These are phyloP conservation scores for Drosophila paulistorum DNA, from an alignment of 1,140 invertebrate species.

Conservation along the genomic window DNA sequence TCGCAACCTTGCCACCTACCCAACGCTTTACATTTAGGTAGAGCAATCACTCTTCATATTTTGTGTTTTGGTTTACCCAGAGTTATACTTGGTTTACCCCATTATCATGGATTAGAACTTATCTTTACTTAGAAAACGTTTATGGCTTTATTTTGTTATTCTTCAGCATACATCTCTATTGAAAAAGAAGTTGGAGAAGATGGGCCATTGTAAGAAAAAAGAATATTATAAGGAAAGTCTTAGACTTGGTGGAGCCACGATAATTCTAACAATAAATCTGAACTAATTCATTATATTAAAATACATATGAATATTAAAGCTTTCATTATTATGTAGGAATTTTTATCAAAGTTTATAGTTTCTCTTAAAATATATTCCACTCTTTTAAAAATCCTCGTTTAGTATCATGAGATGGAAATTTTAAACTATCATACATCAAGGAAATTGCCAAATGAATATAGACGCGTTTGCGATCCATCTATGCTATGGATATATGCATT, in stretches of 20 bases:
- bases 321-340: no score
- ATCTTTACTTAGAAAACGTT: not conserved
- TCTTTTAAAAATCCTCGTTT: no score
- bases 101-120: constrained; percentile 3
- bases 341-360: no score
- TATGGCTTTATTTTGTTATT: not conserved
- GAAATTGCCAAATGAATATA: not conserved
- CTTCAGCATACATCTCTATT: not conserved
- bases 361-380: no score
- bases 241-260: no score
- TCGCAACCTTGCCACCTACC: constrained; percentile 11
- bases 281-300: no score
- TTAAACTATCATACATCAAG: not conserved
- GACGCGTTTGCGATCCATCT: not conserved
- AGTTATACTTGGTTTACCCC: not conserved
- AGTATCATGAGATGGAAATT: no score
- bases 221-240: no score
- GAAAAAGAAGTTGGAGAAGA: not conserved
- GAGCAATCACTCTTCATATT: not conserved
- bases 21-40: not conserved
- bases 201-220: not conserved
- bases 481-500: not conserved
- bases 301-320: no score
- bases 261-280: no score
- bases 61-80: not conserved